These are phyloP conservation scores for Anarrhichthys ocellatus DNA, from an alignment of 2,113 vertebrate species.

Conservation along the genomic window DNA sequence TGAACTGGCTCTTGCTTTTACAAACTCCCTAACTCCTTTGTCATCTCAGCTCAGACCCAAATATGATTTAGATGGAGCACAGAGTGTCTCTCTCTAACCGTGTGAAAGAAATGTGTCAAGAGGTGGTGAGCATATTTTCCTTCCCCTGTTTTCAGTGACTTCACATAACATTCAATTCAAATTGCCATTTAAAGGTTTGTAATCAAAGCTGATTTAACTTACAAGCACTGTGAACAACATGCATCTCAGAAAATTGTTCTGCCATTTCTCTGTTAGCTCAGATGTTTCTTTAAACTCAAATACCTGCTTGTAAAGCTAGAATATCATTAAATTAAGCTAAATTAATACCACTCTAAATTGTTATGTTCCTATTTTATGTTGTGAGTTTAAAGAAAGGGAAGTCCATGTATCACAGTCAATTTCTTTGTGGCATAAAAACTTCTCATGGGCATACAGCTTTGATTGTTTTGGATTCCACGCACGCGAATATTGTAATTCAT, in stretches of 20 bases:
- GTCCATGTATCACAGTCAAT: not conserved
- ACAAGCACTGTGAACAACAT: not conserved
- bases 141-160: not conserved
- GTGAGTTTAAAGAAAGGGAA: not conserved
- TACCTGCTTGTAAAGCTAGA: not conserved
- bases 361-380: not conserved
- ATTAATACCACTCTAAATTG: not conserved
- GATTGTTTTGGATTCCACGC: constrained; percentile 21
- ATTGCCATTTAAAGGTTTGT: not conserved
- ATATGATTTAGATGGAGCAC: constrained; percentile 41
- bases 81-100: not conserved
- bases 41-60: constrained; percentile 34
- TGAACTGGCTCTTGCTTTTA: constrained; percentile 32
- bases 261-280: not conserved
- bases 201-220: not conserved
- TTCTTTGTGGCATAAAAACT: not conserved
- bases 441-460: not conserved
- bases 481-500: constrained; percentile 10
- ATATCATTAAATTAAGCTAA: not conserved
- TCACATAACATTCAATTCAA: not conserved
- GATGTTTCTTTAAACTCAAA: not conserved
- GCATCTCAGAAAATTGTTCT: not conserved
- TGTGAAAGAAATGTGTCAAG: not conserved
- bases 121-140: not conserved
- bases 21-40: constrained; percentile 13